Evolutionary conservation across 1,140 invertebrate genomes (phyloP).

Genomic region (Matsumurasca onukii): DNA sequence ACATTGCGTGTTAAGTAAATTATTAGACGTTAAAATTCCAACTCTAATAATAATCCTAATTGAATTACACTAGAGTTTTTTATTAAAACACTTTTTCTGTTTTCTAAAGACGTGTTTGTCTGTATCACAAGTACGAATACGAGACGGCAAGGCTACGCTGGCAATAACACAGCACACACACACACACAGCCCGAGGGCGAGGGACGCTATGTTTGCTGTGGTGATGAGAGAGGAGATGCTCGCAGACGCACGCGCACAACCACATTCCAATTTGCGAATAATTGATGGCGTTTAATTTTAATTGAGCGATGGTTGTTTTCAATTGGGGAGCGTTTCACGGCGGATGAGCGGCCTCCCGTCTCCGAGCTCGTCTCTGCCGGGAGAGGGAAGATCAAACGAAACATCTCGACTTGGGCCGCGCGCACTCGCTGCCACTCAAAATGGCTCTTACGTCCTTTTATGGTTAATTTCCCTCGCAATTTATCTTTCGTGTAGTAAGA

Average conservation of each 20-base stretch:
- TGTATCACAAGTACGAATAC: no score
- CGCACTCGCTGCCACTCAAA: background rate
- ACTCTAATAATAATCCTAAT: no score
- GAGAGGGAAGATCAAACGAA: background rate
- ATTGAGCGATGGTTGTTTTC: slow-evolving; percentile 34
- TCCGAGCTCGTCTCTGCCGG: background rate
- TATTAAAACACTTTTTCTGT: no score
- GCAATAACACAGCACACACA: no score
- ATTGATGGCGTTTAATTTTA: slow-evolving; percentile 38
- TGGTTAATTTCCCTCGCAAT: no score
- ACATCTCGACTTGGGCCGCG: background rate
- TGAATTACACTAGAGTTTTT: no score
- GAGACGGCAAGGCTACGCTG: no score
- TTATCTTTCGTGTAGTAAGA: no score
- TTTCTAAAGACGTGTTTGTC: no score
- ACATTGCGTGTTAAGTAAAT: no score
- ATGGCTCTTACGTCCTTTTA: no score
- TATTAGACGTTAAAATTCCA: no score
- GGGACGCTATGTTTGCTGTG: slow-evolving; percentile 27
- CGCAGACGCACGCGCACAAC: slow-evolving; percentile 20
- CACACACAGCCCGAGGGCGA: background rate
- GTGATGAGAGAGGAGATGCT: background rate
- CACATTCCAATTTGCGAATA: slow-evolving; percentile 36
- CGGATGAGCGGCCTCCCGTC: slow-evolving; percentile 7
- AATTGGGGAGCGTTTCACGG: slow-evolving; percentile 16